Evolutionary conservation across 2,797 vertebrate genomes (phyloP), one percentile per base, ranked within the genome.

Genomic region (Fratercula arctica): DNA sequence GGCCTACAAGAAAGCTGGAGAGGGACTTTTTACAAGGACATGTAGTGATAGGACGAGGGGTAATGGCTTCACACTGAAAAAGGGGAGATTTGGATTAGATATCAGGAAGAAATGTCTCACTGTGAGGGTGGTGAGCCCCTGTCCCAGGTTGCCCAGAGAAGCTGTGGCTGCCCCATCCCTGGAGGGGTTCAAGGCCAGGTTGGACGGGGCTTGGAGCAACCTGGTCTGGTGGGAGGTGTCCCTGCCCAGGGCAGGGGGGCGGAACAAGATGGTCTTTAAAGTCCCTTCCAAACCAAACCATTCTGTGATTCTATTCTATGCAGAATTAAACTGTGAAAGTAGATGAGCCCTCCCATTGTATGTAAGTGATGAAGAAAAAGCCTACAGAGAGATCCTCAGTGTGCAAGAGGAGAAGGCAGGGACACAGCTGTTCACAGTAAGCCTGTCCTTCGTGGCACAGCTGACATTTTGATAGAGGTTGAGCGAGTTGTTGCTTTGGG

Each of bases 371-470:
- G 37, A 57, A 56, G n/a, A 41, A 41, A 70, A 60, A 21, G 8
- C 29, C 61, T 35, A 0, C 29, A 29, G 16, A 75, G 23, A 14
- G 10, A 4, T 28, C 57, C 35, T 21, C 43, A 13, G 1, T 0
- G 21, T 17, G 1, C n/a, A 24, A 4, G 2, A 5, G 70, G 29
- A 64, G 70, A 45, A 79, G 63, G 31, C 5, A 41, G 26, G 57
- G 45, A 3, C 18, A 19, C 46, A 23, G 6, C 19, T 33, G 57
- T 29, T 61, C 24, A 10, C 26, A 6, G 33, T 3, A 46, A 72
- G 33, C 2, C 37, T 39, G 41, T 14, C n/a, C 61, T 53, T 48
- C 8, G 0, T 11, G 63, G 46, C 31, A n/a, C n/a, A 25, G 31
- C 50, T 70, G 57, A 29, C 2, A 1, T 50, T 50, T 11, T 26